phyloP scores from a whole-genome alignment of 2,797 vertebrate species.

The Pipistrellus kuhlii region DNA sequence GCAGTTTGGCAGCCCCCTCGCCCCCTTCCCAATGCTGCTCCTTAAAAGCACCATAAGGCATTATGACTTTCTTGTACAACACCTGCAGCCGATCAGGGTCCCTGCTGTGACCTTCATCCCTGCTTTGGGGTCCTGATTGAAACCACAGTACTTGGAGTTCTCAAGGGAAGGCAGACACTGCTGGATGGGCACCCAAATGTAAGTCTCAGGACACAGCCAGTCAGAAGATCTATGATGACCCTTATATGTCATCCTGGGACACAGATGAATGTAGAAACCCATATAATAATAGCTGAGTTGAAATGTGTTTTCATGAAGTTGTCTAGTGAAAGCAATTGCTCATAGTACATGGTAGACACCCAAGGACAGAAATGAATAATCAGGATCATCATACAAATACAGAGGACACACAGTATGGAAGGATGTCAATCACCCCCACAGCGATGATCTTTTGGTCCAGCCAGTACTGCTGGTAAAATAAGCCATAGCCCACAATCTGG shows the following conservation, averaged over 20 bases:
- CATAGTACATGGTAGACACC: constrained; percentile 98
- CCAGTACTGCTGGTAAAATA: constrained; percentile 99
- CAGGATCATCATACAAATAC: constrained; percentile 98
- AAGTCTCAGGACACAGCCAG: constrained; percentile 96
- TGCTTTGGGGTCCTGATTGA: constrained; percentile 93
- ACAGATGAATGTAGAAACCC: constrained; percentile 99
- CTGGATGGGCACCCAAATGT: constrained; percentile 92
- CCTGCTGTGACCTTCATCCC: constrained; percentile 90
- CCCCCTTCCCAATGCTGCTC: constrained; percentile 90
- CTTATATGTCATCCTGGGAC: constrained; percentile 99
- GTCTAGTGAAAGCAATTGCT: constrained; percentile 96
- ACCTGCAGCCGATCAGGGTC: constrained; percentile 91
- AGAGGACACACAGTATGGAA: constrained; percentile 95
- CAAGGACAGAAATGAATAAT: constrained; percentile 95
- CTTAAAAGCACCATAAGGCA: constrained; percentile 93
- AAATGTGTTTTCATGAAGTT: constrained; percentile 93
- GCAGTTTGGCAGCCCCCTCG: constrained; percentile 91
- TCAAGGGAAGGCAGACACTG: constrained; percentile 93
- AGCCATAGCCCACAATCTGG: constrained; percentile 95
- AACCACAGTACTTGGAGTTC: constrained; percentile 91
- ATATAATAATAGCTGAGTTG: constrained; percentile 95
- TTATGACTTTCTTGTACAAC: constrained; percentile 91
- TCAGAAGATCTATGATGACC: constrained; percentile 96
- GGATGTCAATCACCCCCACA: constrained; percentile 97
- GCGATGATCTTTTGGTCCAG: constrained; percentile 95